Base-by-base conservation (phyloP, 64 coral and sea anemone genomes). In the Anthopleura sola region DNA sequence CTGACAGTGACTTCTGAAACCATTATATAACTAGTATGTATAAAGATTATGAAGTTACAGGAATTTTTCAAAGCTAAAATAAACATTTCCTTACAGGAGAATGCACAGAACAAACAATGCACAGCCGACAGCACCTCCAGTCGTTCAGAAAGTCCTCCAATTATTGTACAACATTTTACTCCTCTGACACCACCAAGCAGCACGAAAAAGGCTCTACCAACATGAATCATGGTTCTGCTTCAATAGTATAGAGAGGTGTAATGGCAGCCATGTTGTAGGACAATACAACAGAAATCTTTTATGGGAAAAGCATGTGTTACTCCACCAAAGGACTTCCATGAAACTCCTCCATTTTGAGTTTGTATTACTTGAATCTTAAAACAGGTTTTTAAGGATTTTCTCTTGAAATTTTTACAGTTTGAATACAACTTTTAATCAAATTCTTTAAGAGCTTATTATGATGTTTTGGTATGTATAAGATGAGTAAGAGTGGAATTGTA, bases 151-250 rank as follows among this genome's bases (percentile, higher is more conserved):
- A 74, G 37, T 31, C 78, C 89, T 36, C 89, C 89, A 71, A 34
- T 71, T 34, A 34, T 71, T 34, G 36, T 74, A 50, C 39, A 76
- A 2, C 34, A 57, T 18, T 86, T 86, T 33, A 80, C 55, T 20
- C 89, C 89, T 1, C 37, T 66, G 17, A 91, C 89, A 9, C 89
- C 89, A 21, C 89, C 89, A 26, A 91, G 89, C 68, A 91, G 89
- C 21, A 86, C 89, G 31, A 91, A 91, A 74, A 91, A 91, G 50
- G 28, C 44, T 24, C 76, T 34, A 20, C 66, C 13, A 10, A 71
- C 24, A 32, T 71, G 66, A 71, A 16, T 34, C 19, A 15, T 2
- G 16, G 50, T 53, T 53, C 50, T 44, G 40, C 40, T 53, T 53
- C 2, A 53, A 53, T 13, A 5, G 14, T 17, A 53, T 53, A 53